Base-by-base conservation (phyloP, 2,113 vertebrate genomes). In the Saguinus imperator region DNA sequence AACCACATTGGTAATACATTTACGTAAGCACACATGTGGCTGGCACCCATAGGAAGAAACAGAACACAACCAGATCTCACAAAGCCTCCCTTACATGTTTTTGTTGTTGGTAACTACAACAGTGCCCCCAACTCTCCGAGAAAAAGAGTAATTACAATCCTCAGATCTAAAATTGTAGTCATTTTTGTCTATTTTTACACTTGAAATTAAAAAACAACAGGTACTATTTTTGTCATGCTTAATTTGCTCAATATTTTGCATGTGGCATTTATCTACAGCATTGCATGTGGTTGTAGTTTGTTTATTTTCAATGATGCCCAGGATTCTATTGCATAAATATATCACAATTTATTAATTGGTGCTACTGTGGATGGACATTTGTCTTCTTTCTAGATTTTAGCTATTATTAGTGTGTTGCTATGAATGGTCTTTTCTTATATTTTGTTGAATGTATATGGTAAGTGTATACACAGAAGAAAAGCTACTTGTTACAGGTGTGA, bases 61-160 rank as follows among this genome's bases (percentile, higher is more conserved):
- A 82, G 17, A 72, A 6, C 75, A 20, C 48, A 55, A 61, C 4
- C 32, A 45, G 9, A 12, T 40, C 6, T 14, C 17, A 1, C 52
- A 80, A 76, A 84, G 7, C 13, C 21, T 86, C 21, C 27, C 20
- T 55, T 2, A 27, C 32, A 70, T n/a, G 43, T 2, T 50, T 3
- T 85, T 58, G 18, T 40, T 68, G 5, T 25, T 43, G 2, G 6
- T 75, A 0, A 50, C 5, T 37, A 87, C 2, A 73, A 48, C 0
- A 14, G 8, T 1, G 27, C 6, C 10, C 35, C 6, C 8, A 21
- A 0, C 0, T 4, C 2, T 20, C 4, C n/a, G 1, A 27, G 3
- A 3, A 35, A 70, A 52, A 45, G 4, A 66, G 29, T 40, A 82
- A 13, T 6, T 27, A 77, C 27, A 64, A 50, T 81, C 16, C 2